Conservation (phyloP, 2,888 invertebrate genomes). For the Philhelius pedissequus region DNA sequence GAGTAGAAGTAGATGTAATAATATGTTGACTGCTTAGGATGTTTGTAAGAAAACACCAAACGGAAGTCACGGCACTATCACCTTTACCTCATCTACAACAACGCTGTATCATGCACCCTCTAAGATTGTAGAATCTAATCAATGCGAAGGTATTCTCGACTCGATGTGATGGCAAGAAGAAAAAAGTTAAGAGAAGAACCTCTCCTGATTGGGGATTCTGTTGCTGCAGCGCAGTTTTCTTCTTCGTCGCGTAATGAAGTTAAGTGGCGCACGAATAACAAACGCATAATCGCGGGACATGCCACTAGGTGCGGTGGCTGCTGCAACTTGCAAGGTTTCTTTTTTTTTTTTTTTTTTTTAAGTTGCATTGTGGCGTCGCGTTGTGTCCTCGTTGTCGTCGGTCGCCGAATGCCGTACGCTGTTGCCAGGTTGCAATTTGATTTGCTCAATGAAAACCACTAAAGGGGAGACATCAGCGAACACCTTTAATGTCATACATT, state of each 20-base stretch:
- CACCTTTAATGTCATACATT: conserved; percentile 67
- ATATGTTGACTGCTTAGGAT: conserved; percentile 55
- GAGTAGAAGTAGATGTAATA: conserved; percentile 7
- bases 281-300: conserved; percentile 56
- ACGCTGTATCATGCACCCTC: not conserved
- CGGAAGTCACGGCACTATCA: conserved; percentile 60
- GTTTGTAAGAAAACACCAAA: conserved; percentile 59
- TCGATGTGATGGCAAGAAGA: not conserved
- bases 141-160: conserved; percentile 44
- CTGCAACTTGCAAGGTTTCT: conserved; percentile 2
- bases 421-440: conserved; percentile 45
- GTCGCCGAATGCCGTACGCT: not conserved
- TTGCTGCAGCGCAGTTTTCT: not conserved
- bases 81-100: conserved; percentile 6
- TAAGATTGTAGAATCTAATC: conserved; percentile 61
- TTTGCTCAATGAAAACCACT: conserved; percentile 35
- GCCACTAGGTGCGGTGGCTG: conserved; percentile 9
- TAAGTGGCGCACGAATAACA: conserved; percentile 64
- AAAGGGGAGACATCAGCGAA: conserved; percentile 50
- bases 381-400: not conserved
- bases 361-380: not conserved
- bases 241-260: conserved; percentile 61
- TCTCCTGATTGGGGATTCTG: not conserved
- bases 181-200: not conserved
- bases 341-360: not conserved